Conservation (phyloP, 2,113 vertebrate species). For the Myiagra hebetior region DNA sequence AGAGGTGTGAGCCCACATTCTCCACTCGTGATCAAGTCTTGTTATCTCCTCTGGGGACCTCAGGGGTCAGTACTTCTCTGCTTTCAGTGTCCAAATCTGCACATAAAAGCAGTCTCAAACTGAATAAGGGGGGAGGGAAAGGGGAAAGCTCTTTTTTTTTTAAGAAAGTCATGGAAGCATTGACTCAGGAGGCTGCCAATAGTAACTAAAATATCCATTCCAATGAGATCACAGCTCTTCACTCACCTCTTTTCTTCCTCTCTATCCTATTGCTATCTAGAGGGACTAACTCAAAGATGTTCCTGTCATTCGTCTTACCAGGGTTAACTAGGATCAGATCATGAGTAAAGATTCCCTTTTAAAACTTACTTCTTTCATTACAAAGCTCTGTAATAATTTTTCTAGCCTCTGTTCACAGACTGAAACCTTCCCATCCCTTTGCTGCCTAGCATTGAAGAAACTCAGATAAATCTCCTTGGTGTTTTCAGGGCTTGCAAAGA, state of each 20-base stretch:
- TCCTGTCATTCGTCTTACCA: not conserved
- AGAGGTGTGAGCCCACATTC: not conserved
- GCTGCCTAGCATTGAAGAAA: not conserved
- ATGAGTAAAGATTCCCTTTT: constrained; percentile 5
- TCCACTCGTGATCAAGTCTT: not conserved
- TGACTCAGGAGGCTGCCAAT: not conserved
- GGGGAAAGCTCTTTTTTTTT: not conserved
- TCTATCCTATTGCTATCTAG: not conserved
- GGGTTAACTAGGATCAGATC: constrained; percentile 24
- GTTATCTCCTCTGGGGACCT: not conserved
- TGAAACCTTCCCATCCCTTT: not conserved
- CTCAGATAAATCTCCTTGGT: not conserved
- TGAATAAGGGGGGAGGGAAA: not conserved
- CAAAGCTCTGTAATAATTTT: not conserved
- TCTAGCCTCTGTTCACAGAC: not conserved
- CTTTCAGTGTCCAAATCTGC: not conserved
- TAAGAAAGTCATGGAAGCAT: not conserved
- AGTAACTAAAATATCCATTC: not conserved
- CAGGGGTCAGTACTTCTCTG: not conserved
- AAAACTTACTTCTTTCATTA: not conserved
- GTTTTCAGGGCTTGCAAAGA: not conserved
- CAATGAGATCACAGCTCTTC: not conserved
- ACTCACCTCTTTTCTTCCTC: not conserved
- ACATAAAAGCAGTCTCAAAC: not conserved
- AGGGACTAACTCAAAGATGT: not conserved